Base-by-base conservation (phyloP, 92 coral and sea anemone species). In the Virgularia gustaviana region DNA sequence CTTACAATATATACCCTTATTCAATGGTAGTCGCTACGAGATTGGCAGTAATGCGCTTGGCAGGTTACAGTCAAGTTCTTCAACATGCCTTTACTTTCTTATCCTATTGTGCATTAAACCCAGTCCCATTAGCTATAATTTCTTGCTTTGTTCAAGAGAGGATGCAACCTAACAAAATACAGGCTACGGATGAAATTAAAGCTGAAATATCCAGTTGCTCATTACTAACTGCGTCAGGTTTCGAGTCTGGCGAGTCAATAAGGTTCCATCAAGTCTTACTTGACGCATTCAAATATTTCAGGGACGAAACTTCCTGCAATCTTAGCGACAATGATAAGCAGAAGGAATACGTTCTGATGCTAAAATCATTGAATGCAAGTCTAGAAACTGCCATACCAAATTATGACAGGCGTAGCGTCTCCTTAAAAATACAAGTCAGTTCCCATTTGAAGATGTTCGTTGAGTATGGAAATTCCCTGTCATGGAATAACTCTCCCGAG, bases 211-310 rank as follows among this genome's bases (percentile, higher is more conserved):
- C 91, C n/a, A 72, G 79, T n/a, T 91, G 97, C 57, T 88, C 95
- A 9, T 72, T 91, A 79, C 79, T 91, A 38, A 88, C 88, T 9
- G 58, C 65, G n/a, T 36, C 81, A 9, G 91, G 96, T 11, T 90
- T 85, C 30, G 80, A 85, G 27, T 85, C 91, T 2, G 80, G 88
- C 1, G 97, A 91, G 70, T 90, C 78, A n/a, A 77, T 86, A 3
- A 75, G 72, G 13, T 75, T 88, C 63, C 97, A 91, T 83, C 97
- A 88, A 37, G 97, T 91, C 52, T 86, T 88, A 85, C 79, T 84
- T n/a, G 63, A 86, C 18, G 97, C 90, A 24, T 88, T 91, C 75
- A 68, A 59, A 39, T 88, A 86, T 29, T 59, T 89, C 38, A 89
- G 90, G 20, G 72, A 57, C 39, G 84, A 83, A 63, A 45, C 71